Percentiles rank a stretch among this genome's conserved stretches.
phyloP scores from a whole-genome alignment of 2,113 vertebrate genomes.

The Misgurnus anguillicaudatus region DNA sequence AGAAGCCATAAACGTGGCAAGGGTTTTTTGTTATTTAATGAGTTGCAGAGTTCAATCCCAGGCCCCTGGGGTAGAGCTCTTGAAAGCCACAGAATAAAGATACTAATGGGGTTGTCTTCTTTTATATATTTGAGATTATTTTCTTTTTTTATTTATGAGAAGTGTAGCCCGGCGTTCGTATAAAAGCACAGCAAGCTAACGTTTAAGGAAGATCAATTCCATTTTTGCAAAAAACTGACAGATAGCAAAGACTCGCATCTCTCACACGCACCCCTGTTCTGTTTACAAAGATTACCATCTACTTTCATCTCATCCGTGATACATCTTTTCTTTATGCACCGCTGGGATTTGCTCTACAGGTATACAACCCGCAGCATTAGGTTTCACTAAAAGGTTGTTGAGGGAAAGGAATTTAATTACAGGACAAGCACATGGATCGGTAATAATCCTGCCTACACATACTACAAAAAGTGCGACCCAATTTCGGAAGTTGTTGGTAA shows the following conservation, averaged over 20 bases:
- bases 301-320: conserved; percentile 71
- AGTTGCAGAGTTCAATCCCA: conserved; percentile 59
- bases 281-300: conserved; percentile 75
- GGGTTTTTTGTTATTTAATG: conserved; percentile 63
- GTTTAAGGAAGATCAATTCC: conserved; percentile 22
- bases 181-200: conserved; percentile 31
- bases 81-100: conserved; percentile 57
- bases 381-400: conserved; percentile 51
- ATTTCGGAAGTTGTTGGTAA: not conserved
- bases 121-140: not conserved
- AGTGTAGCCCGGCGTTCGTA: conserved; percentile 1
- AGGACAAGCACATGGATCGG: conserved; percentile 35
- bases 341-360: conserved; percentile 52
- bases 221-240: conserved; percentile 60
- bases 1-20: conserved; percentile 51
- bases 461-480: not conserved
- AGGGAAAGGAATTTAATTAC: conserved; percentile 52
- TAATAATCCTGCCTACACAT: conserved; percentile 1
- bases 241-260: conserved; percentile 69
- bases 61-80: conserved; percentile 51
- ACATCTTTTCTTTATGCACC: conserved; percentile 57
- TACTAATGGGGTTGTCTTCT: conserved; percentile 53
- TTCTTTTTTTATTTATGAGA: conserved; percentile 34
- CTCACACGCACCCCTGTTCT: conserved; percentile 35
- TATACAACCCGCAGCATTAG: conserved; percentile 51